Percentiles rank a stretch among this genome's conserved stretches.
Conservation (phyloP, 2,797 vertebrate genomes). For the Sphenopsis melanotis region DNA sequence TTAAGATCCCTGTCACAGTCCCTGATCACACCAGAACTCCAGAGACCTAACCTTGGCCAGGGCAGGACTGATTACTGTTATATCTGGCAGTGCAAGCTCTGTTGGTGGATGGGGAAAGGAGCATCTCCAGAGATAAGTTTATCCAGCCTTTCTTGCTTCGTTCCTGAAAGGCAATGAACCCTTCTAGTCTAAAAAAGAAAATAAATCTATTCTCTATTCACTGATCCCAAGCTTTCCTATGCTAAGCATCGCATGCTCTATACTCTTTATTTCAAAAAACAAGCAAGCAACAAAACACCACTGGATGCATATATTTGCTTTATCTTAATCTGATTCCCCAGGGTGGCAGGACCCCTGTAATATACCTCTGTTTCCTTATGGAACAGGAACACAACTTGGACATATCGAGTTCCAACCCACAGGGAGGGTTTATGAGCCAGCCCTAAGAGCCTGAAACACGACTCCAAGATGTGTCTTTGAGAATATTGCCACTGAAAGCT, state of each 20-base stretch:
- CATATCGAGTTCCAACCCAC: neutral
- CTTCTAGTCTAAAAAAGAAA: neutral
- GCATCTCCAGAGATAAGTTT: neutral
- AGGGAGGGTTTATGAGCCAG: neutral
- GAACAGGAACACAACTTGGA: neutral
- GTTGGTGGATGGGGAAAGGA: neutral
- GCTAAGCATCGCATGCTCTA: neutral
- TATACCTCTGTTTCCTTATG: neutral
- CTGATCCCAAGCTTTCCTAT: neutral
- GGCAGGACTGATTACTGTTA: neutral
- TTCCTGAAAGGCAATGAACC: neutral
- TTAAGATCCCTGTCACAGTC: neutral
- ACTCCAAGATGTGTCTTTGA: constrained; percentile 5
- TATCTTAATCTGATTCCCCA: neutral
- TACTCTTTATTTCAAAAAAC: neutral
- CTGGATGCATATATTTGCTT: neutral
- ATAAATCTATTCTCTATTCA: neutral
- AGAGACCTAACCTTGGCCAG: neutral
- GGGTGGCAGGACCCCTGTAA: neutral
- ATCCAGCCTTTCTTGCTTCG: neutral
- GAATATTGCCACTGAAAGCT: constrained; percentile 36
- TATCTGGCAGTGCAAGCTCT: neutral
- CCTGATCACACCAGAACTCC: neutral
- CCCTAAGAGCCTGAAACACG: neutral
- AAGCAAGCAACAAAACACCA: neutral